These are phyloP conservation scores for Megaceryle torquata DNA, from an alignment of 2,113 vertebrate species.

Conservation along the genomic window DNA sequence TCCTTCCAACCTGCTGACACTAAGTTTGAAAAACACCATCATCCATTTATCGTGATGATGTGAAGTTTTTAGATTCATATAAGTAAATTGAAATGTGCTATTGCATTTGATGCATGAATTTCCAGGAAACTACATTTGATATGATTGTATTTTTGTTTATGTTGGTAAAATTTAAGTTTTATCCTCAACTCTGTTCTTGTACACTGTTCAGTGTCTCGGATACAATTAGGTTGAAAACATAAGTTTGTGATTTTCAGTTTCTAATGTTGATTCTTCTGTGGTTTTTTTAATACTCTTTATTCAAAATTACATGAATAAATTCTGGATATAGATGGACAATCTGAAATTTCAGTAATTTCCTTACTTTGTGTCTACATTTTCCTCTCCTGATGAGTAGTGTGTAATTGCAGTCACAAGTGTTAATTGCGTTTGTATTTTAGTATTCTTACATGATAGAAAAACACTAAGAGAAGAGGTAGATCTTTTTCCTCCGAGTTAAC, in stretches of 20 bases:
- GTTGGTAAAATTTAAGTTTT: not conserved
- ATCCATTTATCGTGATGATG: not conserved
- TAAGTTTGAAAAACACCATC: not conserved
- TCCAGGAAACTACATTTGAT: not conserved
- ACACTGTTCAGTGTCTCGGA: not conserved
- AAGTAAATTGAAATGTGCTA: not conserved
- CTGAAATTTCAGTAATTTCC: not conserved
- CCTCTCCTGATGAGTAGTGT: not conserved
- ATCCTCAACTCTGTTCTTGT: not conserved
- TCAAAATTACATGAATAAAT: not conserved
- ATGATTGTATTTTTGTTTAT: not conserved
- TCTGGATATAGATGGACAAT: not conserved
- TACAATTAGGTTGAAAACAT: not conserved
- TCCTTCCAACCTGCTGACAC: not conserved
- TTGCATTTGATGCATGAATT: not conserved
- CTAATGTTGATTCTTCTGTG: not conserved
- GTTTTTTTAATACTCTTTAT: not conserved
- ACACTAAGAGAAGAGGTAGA: not conserved
- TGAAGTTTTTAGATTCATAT: not conserved
- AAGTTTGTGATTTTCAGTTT: not conserved
- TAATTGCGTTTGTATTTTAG: not conserved
- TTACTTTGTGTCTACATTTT: not conserved
- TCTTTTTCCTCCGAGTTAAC: not conserved
- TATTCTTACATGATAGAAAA: not conserved
- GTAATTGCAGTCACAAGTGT: not conserved